Percentiles rank a stretch among this genome's conserved stretches.
phyloP scores from a whole-genome alignment of 1,140 invertebrate genomes.

The Pogonognathellus flavescens region DNA sequence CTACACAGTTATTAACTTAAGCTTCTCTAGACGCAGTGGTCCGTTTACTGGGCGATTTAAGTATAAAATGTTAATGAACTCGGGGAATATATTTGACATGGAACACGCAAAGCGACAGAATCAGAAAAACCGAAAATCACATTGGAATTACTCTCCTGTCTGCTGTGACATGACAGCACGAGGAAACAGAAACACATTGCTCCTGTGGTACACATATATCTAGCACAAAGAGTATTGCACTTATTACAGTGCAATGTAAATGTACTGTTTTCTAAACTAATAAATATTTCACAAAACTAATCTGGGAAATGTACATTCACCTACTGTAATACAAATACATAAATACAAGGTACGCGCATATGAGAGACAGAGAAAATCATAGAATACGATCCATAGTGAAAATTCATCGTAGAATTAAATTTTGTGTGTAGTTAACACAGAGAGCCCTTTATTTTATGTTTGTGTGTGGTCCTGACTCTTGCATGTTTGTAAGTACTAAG shows the following conservation, averaged over 20 bases:
- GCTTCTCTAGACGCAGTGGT: neutral
- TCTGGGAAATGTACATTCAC: slow-evolving; percentile 36
- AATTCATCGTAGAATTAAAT: neutral
- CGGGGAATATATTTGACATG: slow-evolving; percentile 32
- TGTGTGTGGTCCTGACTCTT: no score
- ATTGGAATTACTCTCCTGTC: slow-evolving; percentile 19
- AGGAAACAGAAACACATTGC: no score
- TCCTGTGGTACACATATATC: neutral
- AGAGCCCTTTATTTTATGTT: no score
- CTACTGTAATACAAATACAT: neutral
- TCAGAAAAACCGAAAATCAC: slow-evolving; percentile 16
- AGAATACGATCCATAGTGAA: neutral
- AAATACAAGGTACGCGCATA: neutral
- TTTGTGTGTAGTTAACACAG: neutral
- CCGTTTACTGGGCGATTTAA: neutral
- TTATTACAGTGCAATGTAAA: neutral
- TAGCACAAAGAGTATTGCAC: neutral
- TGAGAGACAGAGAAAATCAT: neutral
- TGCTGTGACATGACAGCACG: slow-evolving; percentile 4
- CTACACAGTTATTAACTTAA: neutral
- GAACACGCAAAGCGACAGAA: slow-evolving; percentile 24
- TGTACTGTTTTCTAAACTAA: neutral
- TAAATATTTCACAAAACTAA: slow-evolving; percentile 44
- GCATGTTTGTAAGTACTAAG: no score
- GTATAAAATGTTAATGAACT: slow-evolving; percentile 36